Conservation (phyloP, 2,888 invertebrate genomes). For the Myopa testacea region DNA sequence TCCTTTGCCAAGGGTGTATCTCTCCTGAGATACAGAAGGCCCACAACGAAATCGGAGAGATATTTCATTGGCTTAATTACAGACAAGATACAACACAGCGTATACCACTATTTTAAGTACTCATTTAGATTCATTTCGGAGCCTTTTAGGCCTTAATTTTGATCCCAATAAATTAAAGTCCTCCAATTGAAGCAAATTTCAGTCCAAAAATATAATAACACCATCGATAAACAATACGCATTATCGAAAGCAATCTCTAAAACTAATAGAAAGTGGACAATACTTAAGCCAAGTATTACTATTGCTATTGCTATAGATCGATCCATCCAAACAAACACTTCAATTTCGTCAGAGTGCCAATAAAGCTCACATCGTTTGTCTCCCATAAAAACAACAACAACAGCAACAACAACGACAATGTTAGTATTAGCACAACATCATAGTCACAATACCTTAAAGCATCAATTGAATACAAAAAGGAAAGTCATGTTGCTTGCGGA, state of each 20-base stretch:
- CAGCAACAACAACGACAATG: neutral
- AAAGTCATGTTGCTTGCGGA: neutral
- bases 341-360: neutral
- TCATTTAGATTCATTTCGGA: no score
- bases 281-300: neutral
- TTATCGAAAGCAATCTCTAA: neutral
- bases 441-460: neutral
- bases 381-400: neutral
- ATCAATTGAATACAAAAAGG: neutral
- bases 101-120: no score
- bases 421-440: neutral
- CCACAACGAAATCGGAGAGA: no score
- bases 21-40: no score
- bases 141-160: no score
- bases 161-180: no score
- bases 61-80: no score
- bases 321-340: neutral
- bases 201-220: neutral
- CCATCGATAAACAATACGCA: neutral
- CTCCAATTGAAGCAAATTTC: no score
- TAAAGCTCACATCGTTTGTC: neutral
- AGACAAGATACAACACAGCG: no score
- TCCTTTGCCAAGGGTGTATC: no score
- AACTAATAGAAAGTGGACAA: neutral
- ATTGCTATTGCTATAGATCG: no score